Evolutionary conservation across 1,140 invertebrate species (phyloP).

Genomic region (Lasioglossum baleicum): DNA sequence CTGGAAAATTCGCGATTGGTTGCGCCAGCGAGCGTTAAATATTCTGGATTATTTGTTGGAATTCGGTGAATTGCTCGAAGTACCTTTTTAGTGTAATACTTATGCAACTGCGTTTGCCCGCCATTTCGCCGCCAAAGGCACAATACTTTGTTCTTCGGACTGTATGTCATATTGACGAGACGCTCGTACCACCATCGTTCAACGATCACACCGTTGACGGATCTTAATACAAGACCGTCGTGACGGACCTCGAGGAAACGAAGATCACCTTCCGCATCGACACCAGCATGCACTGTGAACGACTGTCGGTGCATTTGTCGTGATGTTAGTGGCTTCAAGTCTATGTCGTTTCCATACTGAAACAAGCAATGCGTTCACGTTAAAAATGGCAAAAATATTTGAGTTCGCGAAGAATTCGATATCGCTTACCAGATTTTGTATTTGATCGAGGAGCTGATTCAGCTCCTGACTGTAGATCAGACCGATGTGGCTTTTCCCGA

Average conservation of each 20-base stretch:
- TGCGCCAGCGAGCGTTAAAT: too few species aligned
- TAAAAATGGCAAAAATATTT: background rate
- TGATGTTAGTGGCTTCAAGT: slow-evolving; percentile 94
- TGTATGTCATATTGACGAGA: slow-evolving; percentile 99
- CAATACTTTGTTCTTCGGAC: slow-evolving; percentile 97
- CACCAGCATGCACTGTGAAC: slow-evolving; percentile 97
- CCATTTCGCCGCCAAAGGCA: slow-evolving; percentile 96
- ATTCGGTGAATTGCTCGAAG: slow-evolving; percentile 8
- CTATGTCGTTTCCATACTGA: slow-evolving; percentile 97
- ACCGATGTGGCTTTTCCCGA: slow-evolving; percentile 99
- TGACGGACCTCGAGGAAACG: slow-evolving; percentile 99
- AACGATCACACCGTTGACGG: slow-evolving; percentile 95
- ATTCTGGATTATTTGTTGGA: too few species aligned
- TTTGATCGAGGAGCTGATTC: slow-evolving; percentile 96
- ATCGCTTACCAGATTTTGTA: slow-evolving; percentile 92
- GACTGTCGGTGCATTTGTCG: slow-evolving; percentile 97
- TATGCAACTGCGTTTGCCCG: slow-evolving; percentile 95
- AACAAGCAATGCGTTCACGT: background rate
- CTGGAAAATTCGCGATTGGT: slow-evolving; percentile 79
- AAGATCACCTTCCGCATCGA: slow-evolving; percentile 93
- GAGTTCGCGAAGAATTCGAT: background rate
- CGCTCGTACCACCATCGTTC: slow-evolving; percentile 99
- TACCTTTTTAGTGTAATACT: slow-evolving; percentile 99
- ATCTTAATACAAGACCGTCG: slow-evolving; percentile 96
- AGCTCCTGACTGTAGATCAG: slow-evolving; percentile 98